Evolutionary conservation across 2,888 invertebrate species (phyloP).

Genomic region (Ormyrus rosae): DNA sequence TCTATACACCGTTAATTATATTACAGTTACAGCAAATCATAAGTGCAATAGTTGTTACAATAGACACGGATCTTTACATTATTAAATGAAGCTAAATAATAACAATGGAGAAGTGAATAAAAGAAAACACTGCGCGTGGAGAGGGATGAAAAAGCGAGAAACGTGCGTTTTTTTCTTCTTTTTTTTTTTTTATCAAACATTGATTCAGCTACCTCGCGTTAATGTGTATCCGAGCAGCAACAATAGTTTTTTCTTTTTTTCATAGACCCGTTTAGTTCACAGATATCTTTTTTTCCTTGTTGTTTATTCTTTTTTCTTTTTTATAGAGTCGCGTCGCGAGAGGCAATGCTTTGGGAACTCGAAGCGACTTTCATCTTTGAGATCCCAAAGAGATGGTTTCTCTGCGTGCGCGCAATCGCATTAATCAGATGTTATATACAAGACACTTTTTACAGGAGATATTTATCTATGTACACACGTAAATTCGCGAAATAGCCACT

Average conservation of each 20-base stretch:
- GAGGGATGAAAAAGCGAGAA: background rate
- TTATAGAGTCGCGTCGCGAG: slow-evolving; percentile 15
- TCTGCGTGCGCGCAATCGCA: background rate
- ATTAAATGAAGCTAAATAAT: slow-evolving; percentile 48
- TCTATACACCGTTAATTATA: slow-evolving; percentile 64
- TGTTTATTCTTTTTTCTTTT: slow-evolving; percentile 49
- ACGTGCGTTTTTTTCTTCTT: background rate
- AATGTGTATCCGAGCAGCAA: slow-evolving; percentile 22
- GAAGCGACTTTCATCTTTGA: background rate
- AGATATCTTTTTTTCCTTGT: slow-evolving; percentile 51
- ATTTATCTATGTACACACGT: slow-evolving; percentile 38
- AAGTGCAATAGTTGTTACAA: slow-evolving; percentile 76
- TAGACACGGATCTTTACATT: slow-evolving; percentile 67
- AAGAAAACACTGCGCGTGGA: slow-evolving; percentile 18
- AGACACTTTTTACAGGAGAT: slow-evolving; percentile 48
- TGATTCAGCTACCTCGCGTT: slow-evolving; percentile 33
- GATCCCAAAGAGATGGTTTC: slow-evolving; percentile 9
- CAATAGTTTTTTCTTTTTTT: slow-evolving; percentile 44
- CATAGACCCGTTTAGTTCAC: slow-evolving; percentile 30
- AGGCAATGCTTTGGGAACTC: background rate
- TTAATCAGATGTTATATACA: slow-evolving; percentile 52
- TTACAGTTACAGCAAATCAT: slow-evolving; percentile 70
- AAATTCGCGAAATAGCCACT: slow-evolving; percentile 46
- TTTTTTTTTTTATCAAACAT: background rate
- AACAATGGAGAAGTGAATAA: slow-evolving; percentile 17